phyloP scores from a whole-genome alignment of 1,140 invertebrate species.

The Hormaphis cornu region DNA sequence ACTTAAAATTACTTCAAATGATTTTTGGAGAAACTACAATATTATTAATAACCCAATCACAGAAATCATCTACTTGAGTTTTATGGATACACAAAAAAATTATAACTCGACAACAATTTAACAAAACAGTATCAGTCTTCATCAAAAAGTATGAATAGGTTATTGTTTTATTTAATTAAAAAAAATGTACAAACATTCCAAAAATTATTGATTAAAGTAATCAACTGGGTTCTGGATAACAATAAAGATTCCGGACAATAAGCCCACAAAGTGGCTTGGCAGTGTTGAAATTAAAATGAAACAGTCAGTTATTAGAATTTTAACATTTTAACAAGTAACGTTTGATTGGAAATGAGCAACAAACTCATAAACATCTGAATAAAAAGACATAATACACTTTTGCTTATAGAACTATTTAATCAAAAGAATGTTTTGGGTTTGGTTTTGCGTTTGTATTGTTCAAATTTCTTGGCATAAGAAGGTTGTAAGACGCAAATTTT shows the following conservation, averaged over 20 bases:
- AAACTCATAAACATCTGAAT: not conserved
- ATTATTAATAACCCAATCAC: too few species aligned
- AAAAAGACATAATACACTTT: not conserved
- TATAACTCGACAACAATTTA: too few species aligned
- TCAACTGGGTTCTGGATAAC: not conserved
- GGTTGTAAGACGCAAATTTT: slow-evolving; percentile 67
- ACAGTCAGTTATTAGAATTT: too few species aligned
- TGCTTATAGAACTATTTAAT: not conserved
- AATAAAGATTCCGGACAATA: not conserved
- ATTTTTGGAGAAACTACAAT: too few species aligned
- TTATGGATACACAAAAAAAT: too few species aligned
- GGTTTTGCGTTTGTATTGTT: not conserved
- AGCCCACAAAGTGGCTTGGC: not conserved
- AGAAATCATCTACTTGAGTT: too few species aligned
- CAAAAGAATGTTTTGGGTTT: too few species aligned
- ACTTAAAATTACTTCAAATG: too few species aligned
- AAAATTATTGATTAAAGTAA: not conserved
- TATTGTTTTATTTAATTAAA: not conserved
- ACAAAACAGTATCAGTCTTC: too few species aligned
- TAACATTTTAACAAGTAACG: too few species aligned
- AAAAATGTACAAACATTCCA: not conserved
- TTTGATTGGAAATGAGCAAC: not conserved
- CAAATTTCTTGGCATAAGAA: slow-evolving; percentile 50
- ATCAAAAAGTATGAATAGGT: too few species aligned
- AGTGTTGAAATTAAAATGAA: not conserved